Evolutionary conservation across 2,113 vertebrate genomes (phyloP).

Genomic region (Pteropus alecto): DNA sequence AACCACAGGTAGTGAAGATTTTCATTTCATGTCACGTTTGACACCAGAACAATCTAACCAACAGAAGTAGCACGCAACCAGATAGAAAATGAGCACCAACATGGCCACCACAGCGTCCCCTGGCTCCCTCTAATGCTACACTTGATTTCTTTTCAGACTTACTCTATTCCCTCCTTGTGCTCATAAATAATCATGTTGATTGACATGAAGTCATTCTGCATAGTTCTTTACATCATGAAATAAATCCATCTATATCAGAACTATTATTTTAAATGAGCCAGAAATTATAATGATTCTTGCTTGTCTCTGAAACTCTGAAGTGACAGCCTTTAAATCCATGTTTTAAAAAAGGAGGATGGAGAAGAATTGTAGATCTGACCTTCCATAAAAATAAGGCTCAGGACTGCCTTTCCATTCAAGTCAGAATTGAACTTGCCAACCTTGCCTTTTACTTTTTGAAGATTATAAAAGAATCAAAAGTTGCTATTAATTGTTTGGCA

Average conservation of each 20-base stretch:
- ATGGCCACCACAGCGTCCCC: not conserved
- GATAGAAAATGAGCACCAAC: not conserved
- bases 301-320: not conserved
- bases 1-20: constrained; percentile 14
- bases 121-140: not conserved
- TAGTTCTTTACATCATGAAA: not conserved
- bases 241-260: constrained; percentile 43
- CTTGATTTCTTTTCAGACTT: not conserved
- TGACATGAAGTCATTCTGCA: not conserved
- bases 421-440: not conserved
- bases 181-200: not conserved
- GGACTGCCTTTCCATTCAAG: not conserved
- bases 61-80: not conserved
- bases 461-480: not conserved
- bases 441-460: not conserved
- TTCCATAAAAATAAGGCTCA: not conserved
- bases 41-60: constrained; percentile 6
- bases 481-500: not conserved
- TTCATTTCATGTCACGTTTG: constrained; percentile 19
- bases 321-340: not conserved
- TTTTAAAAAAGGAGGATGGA: not conserved
- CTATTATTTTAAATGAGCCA: constrained; percentile 6
- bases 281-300: not conserved
- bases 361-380: not conserved
- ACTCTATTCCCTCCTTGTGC: not conserved